phyloP scores from a whole-genome alignment of 2,888 invertebrate species.

The Tipula helvola region DNA sequence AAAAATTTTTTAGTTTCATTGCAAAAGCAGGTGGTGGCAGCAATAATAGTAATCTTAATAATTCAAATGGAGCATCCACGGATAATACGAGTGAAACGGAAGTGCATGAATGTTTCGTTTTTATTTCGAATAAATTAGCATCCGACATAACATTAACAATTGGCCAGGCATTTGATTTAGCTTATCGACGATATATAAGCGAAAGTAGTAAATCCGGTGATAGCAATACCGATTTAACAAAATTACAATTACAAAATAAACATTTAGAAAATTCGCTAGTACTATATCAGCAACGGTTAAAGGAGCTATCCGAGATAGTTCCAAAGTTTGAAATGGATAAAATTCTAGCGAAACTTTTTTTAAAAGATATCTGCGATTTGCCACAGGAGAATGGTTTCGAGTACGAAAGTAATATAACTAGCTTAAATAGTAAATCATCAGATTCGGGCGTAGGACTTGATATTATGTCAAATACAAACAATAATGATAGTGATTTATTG shows the following conservation, averaged over 20 bases:
- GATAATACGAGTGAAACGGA: slow-evolving; percentile 38
- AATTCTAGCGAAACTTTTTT: slow-evolving; percentile 41
- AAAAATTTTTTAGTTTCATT: slow-evolving; percentile 61
- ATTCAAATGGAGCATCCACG: slow-evolving; percentile 30
- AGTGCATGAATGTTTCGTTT: slow-evolving; percentile 91
- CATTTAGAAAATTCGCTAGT: slow-evolving; percentile 76
- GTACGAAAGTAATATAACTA: slow-evolving; percentile 15
- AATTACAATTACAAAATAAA: slow-evolving; percentile 79
- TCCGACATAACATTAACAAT: slow-evolving; percentile 97
- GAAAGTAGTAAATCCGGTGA: slow-evolving; percentile 83
- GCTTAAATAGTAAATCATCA: slow-evolving; percentile 26
- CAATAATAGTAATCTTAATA: slow-evolving; percentile 16
- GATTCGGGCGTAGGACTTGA: slow-evolving; percentile 31
- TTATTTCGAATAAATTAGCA: slow-evolving; percentile 92
- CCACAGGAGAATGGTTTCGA: slow-evolving; percentile 23
- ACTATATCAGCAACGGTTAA: slow-evolving; percentile 67
- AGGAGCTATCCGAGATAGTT: slow-evolving; percentile 43
- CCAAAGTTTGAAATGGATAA: slow-evolving; percentile 34
- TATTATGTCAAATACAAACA: slow-evolving; percentile 15
- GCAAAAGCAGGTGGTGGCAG: slow-evolving; percentile 25
- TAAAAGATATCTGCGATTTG: slow-evolving; percentile 41
- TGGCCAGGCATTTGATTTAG: slow-evolving; percentile 96
- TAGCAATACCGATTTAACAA: slow-evolving; percentile 41
- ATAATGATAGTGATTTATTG: slow-evolving; percentile 29
- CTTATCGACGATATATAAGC: slow-evolving; percentile 88